These are phyloP conservation scores for Leptopilina boulardi DNA, from an alignment of 1,140 invertebrate species.

Conservation along the genomic window DNA sequence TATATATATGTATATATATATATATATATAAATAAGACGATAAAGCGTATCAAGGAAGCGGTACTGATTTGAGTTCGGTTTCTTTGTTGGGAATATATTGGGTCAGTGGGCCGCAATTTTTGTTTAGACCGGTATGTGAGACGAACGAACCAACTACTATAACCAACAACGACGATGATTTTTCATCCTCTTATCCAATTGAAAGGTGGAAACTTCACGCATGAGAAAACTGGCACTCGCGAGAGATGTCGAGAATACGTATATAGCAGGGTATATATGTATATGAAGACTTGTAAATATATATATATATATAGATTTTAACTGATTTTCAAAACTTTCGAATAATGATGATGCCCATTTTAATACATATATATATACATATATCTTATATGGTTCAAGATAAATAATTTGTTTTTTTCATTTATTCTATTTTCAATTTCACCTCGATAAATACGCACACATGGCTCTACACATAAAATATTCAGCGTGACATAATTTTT, in stretches of 20 bases:
- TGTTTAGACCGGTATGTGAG: constrained; percentile 36
- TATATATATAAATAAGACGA: too few relatives aligned
- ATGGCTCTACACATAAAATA: too few relatives aligned
- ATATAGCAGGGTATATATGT: too few relatives aligned
- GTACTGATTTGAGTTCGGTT: background rate
- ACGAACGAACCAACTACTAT: background rate
- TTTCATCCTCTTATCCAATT: constrained; percentile 57
- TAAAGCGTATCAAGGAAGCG: constrained; percentile 1
- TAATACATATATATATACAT: background rate
- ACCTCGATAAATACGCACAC: background rate
- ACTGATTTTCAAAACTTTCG: background rate
- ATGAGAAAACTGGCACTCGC: constrained; percentile 48
- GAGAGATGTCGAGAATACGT: constrained; percentile 36
- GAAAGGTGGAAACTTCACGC: constrained; percentile 57
- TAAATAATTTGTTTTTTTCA: background rate
- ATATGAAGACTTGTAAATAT: constrained; percentile 1
- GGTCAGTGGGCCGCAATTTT: constrained; percentile 66
- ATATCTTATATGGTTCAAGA: background rate
- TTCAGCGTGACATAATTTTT: constrained; percentile 20
- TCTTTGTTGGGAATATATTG: constrained; percentile 38
- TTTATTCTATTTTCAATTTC: constrained; percentile 33
- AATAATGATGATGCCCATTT: background rate
- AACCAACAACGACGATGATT: constrained; percentile 38
- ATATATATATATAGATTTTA: too few relatives aligned
- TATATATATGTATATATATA: background rate